Conservation (phyloP, 1,140 invertebrate species). For the Drosophila baimaii region DNA sequence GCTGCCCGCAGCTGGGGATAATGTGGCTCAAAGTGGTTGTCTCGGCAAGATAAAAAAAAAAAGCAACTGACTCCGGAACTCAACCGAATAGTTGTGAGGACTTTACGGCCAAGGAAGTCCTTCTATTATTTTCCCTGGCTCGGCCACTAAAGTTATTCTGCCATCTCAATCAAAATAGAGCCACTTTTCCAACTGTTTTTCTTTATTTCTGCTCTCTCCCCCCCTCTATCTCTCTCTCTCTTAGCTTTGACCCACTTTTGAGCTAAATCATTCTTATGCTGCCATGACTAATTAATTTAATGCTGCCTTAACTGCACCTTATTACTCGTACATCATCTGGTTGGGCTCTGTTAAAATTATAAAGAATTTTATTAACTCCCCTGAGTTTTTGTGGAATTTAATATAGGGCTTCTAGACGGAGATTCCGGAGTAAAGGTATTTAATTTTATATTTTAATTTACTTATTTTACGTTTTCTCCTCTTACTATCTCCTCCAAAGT, state of each 20-base stretch:
- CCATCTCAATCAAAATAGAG: slow-evolving; percentile 26
- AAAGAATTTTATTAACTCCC: background rate
- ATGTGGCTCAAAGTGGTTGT: slow-evolving; percentile 5
- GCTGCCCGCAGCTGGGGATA: slow-evolving; percentile 33
- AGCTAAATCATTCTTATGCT: slow-evolving; percentile 3
- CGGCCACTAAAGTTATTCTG: slow-evolving; percentile 9
- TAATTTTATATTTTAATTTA: background rate
- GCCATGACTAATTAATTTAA: slow-evolving; percentile 13
- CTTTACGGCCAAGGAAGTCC: slow-evolving; percentile 19
- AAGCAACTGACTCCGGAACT: slow-evolving; percentile 37
- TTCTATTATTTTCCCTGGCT: background rate
- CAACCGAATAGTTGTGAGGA: slow-evolving; percentile 43
- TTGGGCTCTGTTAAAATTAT: background rate
- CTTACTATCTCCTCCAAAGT: background rate
- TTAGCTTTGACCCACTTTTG: slow-evolving; percentile 2
- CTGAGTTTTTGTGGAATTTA: background rate
- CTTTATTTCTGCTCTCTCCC: background rate
- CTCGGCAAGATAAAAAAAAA: slow-evolving; percentile 7
- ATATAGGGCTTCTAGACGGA: background rate
- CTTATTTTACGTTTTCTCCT: background rate
- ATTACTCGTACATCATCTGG: slow-evolving; percentile 9
- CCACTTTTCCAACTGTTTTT: slow-evolving; percentile 1
- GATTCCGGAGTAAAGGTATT: too few species aligned
- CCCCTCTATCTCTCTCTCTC: background rate
- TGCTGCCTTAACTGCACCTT: slow-evolving; percentile 10